Percentiles rank a stretch among this genome's conserved stretches.
Evolutionary conservation across 2,888 invertebrate genomes (phyloP).

Genomic region (Drosophila kokeensis): DNA sequence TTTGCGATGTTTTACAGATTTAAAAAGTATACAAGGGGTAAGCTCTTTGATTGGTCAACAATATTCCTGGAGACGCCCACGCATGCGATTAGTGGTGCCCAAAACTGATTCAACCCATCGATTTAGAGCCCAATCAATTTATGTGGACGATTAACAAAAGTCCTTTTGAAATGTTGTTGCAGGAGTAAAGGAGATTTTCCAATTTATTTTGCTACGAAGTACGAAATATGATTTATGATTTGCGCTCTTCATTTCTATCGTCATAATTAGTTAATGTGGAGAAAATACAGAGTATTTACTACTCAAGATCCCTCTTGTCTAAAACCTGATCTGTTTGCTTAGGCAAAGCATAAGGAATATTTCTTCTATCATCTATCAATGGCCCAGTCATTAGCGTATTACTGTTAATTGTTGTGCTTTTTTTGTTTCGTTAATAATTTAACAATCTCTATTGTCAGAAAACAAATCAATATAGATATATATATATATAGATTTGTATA

Average conservation of each 20-base stretch:
- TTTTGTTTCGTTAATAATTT: not conserved
- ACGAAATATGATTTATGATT: not conserved
- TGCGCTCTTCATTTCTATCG: not conserved
- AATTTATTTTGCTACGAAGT: not conserved
- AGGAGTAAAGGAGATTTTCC: not conserved
- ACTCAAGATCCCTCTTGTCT: not conserved
- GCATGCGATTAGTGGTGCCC: not conserved
- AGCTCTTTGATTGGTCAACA: not conserved
- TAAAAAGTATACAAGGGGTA: not conserved
- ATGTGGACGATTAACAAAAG: not conserved
- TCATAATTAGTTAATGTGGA: too few relatives aligned
- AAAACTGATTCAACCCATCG: not conserved
- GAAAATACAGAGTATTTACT: not conserved
- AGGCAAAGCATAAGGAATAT: not conserved
- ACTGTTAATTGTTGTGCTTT: conserved; percentile 46
- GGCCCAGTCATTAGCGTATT: conserved; percentile 41
- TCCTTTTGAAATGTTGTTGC: not conserved
- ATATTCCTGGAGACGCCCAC: not conserved
- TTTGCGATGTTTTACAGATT: not conserved
- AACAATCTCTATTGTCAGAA: not conserved
- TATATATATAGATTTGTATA: not conserved
- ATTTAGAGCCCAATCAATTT: not conserved
- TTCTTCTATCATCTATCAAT: conserved; percentile 4
- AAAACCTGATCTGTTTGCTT: not conserved
- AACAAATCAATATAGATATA: not conserved